phyloP scores from a whole-genome alignment of 2,113 vertebrate genomes.

The Tupaia chinensis region DNA sequence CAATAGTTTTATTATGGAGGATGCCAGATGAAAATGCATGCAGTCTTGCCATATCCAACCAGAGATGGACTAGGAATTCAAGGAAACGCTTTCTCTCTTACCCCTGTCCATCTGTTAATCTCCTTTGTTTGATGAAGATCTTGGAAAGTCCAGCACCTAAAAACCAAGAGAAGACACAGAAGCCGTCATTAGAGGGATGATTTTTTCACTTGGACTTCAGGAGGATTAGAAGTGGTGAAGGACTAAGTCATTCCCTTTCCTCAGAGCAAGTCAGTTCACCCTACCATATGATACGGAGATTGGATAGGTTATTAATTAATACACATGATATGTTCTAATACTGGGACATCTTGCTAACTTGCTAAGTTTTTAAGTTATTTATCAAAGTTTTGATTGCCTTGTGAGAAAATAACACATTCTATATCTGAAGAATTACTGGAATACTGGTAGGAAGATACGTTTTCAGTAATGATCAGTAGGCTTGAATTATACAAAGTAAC shows the following conservation, averaged over 20 bases:
- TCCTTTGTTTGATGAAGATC: not conserved
- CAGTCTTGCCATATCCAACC: not conserved
- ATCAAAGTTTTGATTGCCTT: not conserved
- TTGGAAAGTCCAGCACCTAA: not conserved
- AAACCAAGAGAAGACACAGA: not conserved
- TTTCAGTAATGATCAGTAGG: not conserved
- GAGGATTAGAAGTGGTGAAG: not conserved
- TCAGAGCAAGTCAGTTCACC: not conserved
- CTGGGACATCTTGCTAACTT: not conserved
- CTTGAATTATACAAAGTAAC: not conserved
- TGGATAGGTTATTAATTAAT: not conserved
- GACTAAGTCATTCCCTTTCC: not conserved
- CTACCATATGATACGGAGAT: not conserved
- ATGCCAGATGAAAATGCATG: not conserved
- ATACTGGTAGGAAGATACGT: not conserved
- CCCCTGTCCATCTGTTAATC: not conserved
- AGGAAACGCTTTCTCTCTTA: not conserved
- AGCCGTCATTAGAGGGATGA: not conserved
- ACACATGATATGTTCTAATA: not conserved
- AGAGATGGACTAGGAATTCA: not conserved
- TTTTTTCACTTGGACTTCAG: not conserved
- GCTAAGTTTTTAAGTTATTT: not conserved
- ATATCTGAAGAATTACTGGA: not conserved
- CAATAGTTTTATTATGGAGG: not conserved
- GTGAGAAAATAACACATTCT: not conserved